Percentiles rank a stretch among this genome's conserved stretches.
phyloP scores from a whole-genome alignment of 1,140 invertebrate species.

The Drosophila orosa region DNA sequence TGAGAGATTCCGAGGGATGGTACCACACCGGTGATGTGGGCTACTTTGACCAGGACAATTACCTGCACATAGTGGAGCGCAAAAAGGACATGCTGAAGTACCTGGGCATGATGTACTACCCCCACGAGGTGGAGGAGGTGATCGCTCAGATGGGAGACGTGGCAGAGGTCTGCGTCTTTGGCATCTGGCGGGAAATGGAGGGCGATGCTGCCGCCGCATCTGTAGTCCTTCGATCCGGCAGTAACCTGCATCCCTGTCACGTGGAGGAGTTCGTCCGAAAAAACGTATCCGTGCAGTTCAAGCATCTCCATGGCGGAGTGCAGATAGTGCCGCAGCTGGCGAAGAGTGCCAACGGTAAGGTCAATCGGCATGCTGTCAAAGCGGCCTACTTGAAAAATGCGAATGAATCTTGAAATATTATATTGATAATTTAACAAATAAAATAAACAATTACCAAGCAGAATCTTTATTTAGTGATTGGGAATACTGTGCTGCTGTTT shows the following conservation, averaged over 20 bases:
- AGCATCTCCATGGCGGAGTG: slow-evolving; percentile 42
- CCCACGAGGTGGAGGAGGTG: slow-evolving; percentile 77
- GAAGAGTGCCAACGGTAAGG: slow-evolving; percentile 51
- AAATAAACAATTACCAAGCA: slow-evolving; percentile 6
- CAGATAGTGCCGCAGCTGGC: slow-evolving; percentile 43
- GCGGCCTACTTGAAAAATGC: slow-evolving; percentile 38
- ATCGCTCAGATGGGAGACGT: slow-evolving; percentile 73
- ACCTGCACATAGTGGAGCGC: slow-evolving; percentile 86
- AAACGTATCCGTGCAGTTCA: slow-evolving; percentile 36
- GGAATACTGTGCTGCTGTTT: background rate
- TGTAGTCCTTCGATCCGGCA: slow-evolving; percentile 56
- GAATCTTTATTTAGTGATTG: background rate
- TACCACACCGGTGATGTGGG: slow-evolving; percentile 89
- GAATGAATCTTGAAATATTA: background rate
- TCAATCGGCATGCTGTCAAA: slow-evolving; percentile 62
- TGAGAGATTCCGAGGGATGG: slow-evolving; percentile 86
- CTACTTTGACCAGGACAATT: slow-evolving; percentile 86
- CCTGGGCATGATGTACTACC: slow-evolving; percentile 81
- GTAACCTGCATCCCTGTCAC: slow-evolving; percentile 22
- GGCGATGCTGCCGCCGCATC: slow-evolving; percentile 79
- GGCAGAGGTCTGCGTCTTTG: slow-evolving; percentile 77
- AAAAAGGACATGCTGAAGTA: slow-evolving; percentile 87
- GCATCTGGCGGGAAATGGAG: slow-evolving; percentile 73
- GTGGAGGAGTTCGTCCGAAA: slow-evolving; percentile 50
- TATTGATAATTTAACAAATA: slow-evolving; percentile 1